These are phyloP conservation scores for Eunapius fragilis DNA, from an alignment of 37 sponge, comb jelly and placozoan species.

Conservation along the genomic window DNA sequence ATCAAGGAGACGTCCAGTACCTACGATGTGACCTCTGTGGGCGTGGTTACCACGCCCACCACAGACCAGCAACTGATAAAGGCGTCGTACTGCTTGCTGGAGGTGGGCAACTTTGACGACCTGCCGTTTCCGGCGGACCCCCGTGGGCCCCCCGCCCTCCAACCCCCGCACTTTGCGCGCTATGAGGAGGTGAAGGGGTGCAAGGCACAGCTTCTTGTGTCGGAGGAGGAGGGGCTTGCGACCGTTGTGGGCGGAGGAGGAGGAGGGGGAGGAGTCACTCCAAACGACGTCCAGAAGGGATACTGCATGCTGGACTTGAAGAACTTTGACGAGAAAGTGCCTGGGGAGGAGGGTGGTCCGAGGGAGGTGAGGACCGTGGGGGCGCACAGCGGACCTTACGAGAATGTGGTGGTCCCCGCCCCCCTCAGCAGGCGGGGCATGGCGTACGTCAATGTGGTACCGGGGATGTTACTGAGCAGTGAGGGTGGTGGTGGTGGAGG, in stretches of 20 bases:
- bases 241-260: neutral
- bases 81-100: slow-evolving; percentile 54
- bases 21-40: too few species aligned
- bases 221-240: neutral
- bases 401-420: neutral
- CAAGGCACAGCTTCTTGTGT: neutral
- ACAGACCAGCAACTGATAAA: neutral
- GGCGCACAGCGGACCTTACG: neutral
- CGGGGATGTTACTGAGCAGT: too few species aligned
- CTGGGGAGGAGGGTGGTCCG: neutral
- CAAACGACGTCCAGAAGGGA: neutral
- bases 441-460: neutral
- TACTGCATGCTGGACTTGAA: slow-evolving; percentile 36
- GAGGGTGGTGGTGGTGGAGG: too few species aligned
- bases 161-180: neutral
- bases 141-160: neutral
- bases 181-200: neutral
- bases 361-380: neutral
- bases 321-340: neutral
- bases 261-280: neutral
- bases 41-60: neutral
- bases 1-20: slow-evolving; percentile 7
- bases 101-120: slow-evolving; percentile 51
- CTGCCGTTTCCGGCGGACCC: too few species aligned
- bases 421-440: neutral